A percentile compares a stretch with the other conserved stretches of the same genome.
These are phyloP conservation scores for Lochmaea crataegi DNA, from an alignment of 2,888 invertebrate species.

Conservation along the genomic window DNA sequence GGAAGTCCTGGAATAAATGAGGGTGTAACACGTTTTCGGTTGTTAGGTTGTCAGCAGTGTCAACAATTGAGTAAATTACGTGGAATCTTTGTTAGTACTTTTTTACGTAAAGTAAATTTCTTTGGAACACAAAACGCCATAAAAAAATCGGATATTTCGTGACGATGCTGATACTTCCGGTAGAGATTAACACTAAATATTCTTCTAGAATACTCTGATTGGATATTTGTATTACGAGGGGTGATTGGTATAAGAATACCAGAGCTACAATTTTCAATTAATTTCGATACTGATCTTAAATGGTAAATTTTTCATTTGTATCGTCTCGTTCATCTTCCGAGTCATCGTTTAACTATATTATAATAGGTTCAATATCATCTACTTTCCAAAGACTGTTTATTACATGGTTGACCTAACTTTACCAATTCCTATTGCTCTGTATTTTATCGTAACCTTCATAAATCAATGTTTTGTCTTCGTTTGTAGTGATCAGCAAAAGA, in stretches of 20 bases:
- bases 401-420: too few relatives aligned
- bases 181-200: background rate
- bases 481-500: too few relatives aligned
- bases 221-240: background rate
- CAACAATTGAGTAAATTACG: conserved; percentile 15
- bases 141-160: background rate
- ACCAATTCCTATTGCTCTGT: too few relatives aligned
- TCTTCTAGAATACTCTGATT: background rate
- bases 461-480: too few relatives aligned
- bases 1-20: conserved; percentile 28
- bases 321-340: too few relatives aligned
- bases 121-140: conserved; percentile 2
- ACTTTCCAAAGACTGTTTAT: too few relatives aligned
- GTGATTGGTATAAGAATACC: background rate
- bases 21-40: conserved; percentile 25
- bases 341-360: too few relatives aligned
- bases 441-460: too few relatives aligned
- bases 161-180: background rate
- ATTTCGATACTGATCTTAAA: too few relatives aligned
- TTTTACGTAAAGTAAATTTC: background rate
- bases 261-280: too few relatives aligned
- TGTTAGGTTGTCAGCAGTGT: conserved; percentile 24
- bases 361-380: too few relatives aligned
- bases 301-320: too few relatives aligned
- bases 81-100: background rate